phyloP scores from a whole-genome alignment of 2,797 vertebrate genomes.

The Danio tinwini region DNA sequence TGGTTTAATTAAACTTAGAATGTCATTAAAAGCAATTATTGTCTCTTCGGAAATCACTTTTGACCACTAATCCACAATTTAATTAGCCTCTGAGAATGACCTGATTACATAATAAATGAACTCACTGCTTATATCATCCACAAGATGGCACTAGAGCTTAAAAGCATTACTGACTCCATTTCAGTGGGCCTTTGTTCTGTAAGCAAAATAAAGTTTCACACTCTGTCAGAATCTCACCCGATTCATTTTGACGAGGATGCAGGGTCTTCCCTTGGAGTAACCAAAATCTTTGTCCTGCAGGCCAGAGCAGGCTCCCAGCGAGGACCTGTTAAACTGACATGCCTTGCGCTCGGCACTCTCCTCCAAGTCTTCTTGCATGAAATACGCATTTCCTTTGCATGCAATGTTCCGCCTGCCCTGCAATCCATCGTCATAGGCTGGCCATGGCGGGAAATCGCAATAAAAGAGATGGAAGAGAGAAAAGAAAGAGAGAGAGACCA shows the following conservation, averaged over 20 bases:
- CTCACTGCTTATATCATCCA: slow-evolving; percentile 55
- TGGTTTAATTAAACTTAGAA: too few species aligned
- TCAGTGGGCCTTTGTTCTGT: not conserved
- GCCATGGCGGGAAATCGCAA: slow-evolving; percentile 51
- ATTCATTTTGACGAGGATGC: slow-evolving; percentile 96
- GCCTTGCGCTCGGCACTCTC: slow-evolving; percentile 88
- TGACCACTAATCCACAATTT: not conserved
- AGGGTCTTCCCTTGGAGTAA: slow-evolving; percentile 90
- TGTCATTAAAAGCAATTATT: too few species aligned
- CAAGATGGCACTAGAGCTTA: slow-evolving; percentile 64
- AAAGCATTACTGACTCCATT: not conserved
- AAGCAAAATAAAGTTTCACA: not conserved
- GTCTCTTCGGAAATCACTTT: too few species aligned
- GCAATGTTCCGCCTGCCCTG: slow-evolving; percentile 90
- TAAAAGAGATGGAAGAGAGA: slow-evolving; percentile 29
- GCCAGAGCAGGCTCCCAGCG: slow-evolving; percentile 91
- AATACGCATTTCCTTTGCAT: slow-evolving; percentile 86
- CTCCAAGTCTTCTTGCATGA: slow-evolving; percentile 86
- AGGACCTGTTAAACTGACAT: slow-evolving; percentile 94
- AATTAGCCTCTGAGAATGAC: not conserved
- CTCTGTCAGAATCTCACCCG: slow-evolving; percentile 77
- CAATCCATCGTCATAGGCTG: slow-evolving; percentile 90
- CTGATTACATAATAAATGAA: not conserved
- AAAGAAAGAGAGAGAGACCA: slow-evolving; percentile 60
- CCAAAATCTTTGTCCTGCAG: slow-evolving; percentile 87